Conservation (phyloP, 37 sponge, comb jelly and placozoan species). For the Hormiphora californensis region DNA sequence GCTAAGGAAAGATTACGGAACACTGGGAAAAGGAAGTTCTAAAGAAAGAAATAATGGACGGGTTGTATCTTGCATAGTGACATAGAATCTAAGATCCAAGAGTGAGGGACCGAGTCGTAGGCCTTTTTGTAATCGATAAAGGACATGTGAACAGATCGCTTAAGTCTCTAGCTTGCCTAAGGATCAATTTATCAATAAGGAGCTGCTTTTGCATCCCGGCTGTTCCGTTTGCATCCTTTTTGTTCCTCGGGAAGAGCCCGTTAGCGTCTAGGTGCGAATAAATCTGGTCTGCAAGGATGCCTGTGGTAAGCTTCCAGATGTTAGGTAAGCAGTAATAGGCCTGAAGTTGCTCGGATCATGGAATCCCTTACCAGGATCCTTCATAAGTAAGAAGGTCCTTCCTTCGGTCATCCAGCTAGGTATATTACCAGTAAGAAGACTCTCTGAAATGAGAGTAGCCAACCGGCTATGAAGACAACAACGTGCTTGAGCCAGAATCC, state of each 20-base stretch:
- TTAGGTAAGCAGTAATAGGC: not conserved
- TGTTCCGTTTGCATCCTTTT: not conserved
- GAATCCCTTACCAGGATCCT: not conserved
- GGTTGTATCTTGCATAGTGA: not conserved
- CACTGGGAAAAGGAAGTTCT: not conserved
- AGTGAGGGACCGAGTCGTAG: not conserved
- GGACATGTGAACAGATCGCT: not conserved
- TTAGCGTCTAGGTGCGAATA: not conserved
- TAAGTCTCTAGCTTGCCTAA: not conserved
- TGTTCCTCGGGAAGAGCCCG: not conserved
- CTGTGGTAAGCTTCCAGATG: not conserved
- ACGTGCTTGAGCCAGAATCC: slow-evolving; percentile 9
- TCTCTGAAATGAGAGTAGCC: not conserved
- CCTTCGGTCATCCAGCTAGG: not conserved
- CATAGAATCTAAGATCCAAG: not conserved
- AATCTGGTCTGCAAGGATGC: not conserved
- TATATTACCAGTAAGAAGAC: not conserved
- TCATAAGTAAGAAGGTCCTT: not conserved
- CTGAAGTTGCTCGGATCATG: not conserved
- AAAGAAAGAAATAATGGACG: not conserved
- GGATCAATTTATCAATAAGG: not conserved
- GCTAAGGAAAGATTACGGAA: not conserved
- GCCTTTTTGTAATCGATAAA: slow-evolving; percentile 4
- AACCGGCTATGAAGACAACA: not conserved
- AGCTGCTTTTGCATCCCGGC: not conserved